phyloP scores from a whole-genome alignment of 2,113 vertebrate species.

The Atractosteus spatula region DNA sequence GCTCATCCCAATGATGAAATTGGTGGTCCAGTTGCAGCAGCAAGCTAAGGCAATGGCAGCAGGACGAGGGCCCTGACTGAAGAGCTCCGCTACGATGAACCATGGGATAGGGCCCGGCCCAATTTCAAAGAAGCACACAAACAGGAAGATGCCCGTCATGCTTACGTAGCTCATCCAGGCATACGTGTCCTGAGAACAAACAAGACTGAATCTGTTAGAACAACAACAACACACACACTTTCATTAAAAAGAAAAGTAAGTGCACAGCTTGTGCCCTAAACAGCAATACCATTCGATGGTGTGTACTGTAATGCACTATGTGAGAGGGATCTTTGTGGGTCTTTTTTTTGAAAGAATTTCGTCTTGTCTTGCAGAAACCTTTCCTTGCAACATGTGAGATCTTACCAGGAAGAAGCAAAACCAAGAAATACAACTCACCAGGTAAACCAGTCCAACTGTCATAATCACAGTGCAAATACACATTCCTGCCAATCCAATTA shows the following conservation, averaged over 20 bases:
- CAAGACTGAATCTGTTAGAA: no score
- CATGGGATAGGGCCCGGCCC: slow-evolving; percentile 95
- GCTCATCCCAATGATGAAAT: slow-evolving; percentile 89
- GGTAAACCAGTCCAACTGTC: slow-evolving; percentile 79
- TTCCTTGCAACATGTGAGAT: no score
- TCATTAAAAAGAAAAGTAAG: no score
- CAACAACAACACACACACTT: no score
- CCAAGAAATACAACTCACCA: slow-evolving; percentile 64
- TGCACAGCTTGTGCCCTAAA: no score
- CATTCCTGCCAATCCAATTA: slow-evolving; percentile 85
- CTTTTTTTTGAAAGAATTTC: no score
- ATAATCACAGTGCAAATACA: slow-evolving; percentile 78
- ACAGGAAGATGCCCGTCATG: slow-evolving; percentile 87
- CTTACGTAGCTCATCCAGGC: slow-evolving; percentile 91
- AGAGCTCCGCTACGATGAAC: slow-evolving; percentile 96
- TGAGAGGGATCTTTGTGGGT: no score
- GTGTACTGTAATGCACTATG: no score
- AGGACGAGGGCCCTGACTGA: slow-evolving; percentile 92
- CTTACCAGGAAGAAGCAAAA: not conserved
- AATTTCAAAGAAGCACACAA: slow-evolving; percentile 93
- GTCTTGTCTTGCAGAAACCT: no score
- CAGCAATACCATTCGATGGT: no score
- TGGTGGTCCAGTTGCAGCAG: slow-evolving; percentile 91
- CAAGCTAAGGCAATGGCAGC: slow-evolving; percentile 84
- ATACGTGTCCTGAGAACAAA: slow-evolving; percentile 54